Percentiles rank a stretch among this genome's conserved stretches.
Evolutionary conservation across 2,888 invertebrate genomes (phyloP).

Genomic region (Macrosoma leucophasiata): DNA sequence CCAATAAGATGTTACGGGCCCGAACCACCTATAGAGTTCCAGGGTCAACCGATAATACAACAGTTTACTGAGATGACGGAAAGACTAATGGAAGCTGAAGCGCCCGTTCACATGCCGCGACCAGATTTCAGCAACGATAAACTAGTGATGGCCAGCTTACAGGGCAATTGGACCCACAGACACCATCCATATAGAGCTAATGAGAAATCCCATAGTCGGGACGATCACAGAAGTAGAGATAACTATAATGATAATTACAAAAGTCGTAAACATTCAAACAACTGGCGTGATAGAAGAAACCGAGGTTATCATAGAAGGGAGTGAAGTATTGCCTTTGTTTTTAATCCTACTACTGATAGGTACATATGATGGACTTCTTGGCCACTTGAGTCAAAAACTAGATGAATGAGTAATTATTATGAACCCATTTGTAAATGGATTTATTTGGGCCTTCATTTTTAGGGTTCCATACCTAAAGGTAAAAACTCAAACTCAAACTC

Average conservation of each 20-base stretch:
- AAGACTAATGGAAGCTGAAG: slow-evolving; percentile 40
- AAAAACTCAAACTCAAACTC: no score
- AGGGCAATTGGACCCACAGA: slow-evolving; percentile 67
- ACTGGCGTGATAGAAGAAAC: slow-evolving; percentile 48
- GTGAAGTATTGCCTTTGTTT: not conserved
- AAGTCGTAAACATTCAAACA: slow-evolving; percentile 27
- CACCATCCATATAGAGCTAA: slow-evolving; percentile 58
- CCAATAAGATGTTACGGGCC: slow-evolving; percentile 55
- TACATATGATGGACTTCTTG: no score
- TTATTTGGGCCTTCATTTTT: no score
- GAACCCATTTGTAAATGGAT: no score
- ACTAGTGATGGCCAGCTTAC: slow-evolving; percentile 59
- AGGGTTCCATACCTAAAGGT: no score
- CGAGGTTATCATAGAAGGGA: slow-evolving; percentile 40
- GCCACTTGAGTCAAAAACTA: no score
- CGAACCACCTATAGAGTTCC: slow-evolving; percentile 43
- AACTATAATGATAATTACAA: slow-evolving; percentile 25
- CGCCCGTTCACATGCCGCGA: slow-evolving; percentile 30
- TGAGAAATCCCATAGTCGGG: slow-evolving; percentile 38
- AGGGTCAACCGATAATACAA: slow-evolving; percentile 38
- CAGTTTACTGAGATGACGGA: slow-evolving; percentile 61
- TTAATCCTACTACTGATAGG: no score
- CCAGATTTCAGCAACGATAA: slow-evolving; percentile 41
- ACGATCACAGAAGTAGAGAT: slow-evolving; percentile 41
- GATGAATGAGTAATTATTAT: no score